Conservation (phyloP, 2,888 invertebrate species). For the Incurvaria masculella region DNA sequence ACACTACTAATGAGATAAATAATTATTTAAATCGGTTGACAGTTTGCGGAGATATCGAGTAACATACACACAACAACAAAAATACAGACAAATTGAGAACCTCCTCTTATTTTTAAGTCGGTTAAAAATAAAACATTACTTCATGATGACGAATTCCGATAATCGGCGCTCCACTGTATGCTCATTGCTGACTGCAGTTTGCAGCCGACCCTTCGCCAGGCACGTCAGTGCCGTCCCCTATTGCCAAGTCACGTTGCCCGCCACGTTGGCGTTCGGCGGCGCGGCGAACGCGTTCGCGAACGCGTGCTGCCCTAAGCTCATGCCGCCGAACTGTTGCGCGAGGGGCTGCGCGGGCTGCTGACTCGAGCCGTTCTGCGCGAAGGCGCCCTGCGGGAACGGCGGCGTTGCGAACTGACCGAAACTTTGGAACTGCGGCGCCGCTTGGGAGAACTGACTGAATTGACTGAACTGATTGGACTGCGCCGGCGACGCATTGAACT, state of each 20-base stretch:
- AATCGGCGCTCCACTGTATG: too few species aligned
- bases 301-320: constrained; percentile 36
- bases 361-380: constrained; percentile 20
- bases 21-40: too few species aligned
- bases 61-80: too few species aligned
- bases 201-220: background rate
- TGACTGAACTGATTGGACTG: constrained; percentile 30
- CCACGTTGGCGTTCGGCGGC: constrained; percentile 37
- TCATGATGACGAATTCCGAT: too few species aligned
- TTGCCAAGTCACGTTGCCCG: constrained; percentile 47
- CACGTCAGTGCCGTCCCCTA: constrained; percentile 20
- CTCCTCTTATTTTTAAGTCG: too few species aligned
- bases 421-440: constrained; percentile 16
- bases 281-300: constrained; percentile 38
- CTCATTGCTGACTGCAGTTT: background rate
- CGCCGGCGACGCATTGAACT: constrained; percentile 36
- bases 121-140: too few species aligned
- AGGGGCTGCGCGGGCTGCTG: constrained; percentile 24
- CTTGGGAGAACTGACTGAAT: constrained; percentile 7
- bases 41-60: too few species aligned
- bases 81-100: too few species aligned
- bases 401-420: constrained; percentile 19
- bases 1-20: too few species aligned
- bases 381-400: constrained; percentile 24
- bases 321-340: constrained; percentile 37